Base-by-base conservation (phyloP, 1,140 invertebrate genomes). In the Eupristina koningsbergeri region DNA sequence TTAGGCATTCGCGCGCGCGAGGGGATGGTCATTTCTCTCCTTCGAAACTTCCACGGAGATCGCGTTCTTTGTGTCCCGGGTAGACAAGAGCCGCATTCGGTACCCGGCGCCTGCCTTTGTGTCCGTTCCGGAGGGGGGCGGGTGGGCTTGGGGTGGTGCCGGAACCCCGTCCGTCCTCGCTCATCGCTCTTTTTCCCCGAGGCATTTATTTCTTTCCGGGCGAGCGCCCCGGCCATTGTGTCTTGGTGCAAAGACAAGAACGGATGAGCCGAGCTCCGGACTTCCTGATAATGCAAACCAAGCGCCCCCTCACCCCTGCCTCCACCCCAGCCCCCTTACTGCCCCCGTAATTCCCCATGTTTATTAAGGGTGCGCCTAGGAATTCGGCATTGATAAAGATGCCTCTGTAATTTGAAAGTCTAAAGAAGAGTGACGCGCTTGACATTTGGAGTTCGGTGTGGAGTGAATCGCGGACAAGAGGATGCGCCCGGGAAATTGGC, bases 201-300 rank as follows among this genome's bases (percentile, higher is more conserved):
- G 79, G 79, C 34, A 67, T 67, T 39, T 58, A 80, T 80, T 73
- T 58, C 79, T 71, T 80, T 73, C 26, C 19, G 41, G n/a, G 64
- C 79, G 64, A 80, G 31, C 67, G 73, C 64, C 73, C 39, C 26
- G 78, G 11, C 64, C 76, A 78, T 69, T 69, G 78, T 80, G 63
- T 69, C 78, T 39, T 36, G 29, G 78, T 45, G 75, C 61, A 80
- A 41, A 80, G 78, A 80, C 78, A 80, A 80, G 78, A 80, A 50
- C 78, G 78, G 63, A 80, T 69, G 78, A 80, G 78, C 31, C 39
- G 71, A 41, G 22, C 41, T 31, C 69, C 69, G 45, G n/a, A 47
- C 61, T 69, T 67, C 63, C 64, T 69, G 78, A 80, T 80, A 80
- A 69, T 41, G 78, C 78, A 36, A 80, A 69, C 45, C 61, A 58